Evolutionary conservation across 2,113 vertebrate species (phyloP).

Genomic region (Sminthopsis crassicaudata): DNA sequence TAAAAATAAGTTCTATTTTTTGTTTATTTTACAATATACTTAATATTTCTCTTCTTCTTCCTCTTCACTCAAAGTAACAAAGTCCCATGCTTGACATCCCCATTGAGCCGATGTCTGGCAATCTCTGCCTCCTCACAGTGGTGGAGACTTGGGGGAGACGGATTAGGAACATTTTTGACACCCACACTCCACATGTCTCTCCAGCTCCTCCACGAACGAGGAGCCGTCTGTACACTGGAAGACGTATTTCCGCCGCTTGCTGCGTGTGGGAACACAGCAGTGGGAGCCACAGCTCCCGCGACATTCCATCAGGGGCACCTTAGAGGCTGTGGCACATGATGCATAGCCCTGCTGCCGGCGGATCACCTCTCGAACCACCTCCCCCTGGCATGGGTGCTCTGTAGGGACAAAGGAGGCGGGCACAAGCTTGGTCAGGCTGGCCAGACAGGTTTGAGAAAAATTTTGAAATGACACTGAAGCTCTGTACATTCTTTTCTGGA

Average conservation of each 20-base stretch:
- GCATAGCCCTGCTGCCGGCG: constrained; percentile 91
- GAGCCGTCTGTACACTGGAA: constrained; percentile 95
- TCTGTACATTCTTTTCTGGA: background rate
- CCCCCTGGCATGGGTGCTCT: constrained; percentile 92
- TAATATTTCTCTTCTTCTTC: constrained; percentile 89
- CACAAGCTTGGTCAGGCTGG: constrained; percentile 10
- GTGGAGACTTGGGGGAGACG: constrained; percentile 41
- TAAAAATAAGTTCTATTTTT: constrained; percentile 99
- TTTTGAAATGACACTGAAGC: background rate
- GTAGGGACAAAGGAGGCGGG: constrained; percentile 37
- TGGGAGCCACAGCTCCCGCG: constrained; percentile 88
- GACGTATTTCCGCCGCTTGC: constrained; percentile 91
- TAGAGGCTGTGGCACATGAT: constrained; percentile 89
- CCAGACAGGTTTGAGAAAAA: background rate
- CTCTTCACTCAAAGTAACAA: constrained; percentile 84
- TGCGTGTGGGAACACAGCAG: constrained; percentile 93
- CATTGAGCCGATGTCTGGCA: constrained; percentile 62
- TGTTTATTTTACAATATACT: constrained; percentile 99
- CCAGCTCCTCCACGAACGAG: constrained; percentile 95
- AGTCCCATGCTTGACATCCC: constrained; percentile 81
- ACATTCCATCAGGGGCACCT: constrained; percentile 91
- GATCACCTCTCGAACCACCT: constrained; percentile 92
- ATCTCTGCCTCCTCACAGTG: constrained; percentile 82
- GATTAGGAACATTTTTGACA: constrained; percentile 90
- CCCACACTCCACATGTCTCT: constrained; percentile 93